Conservation (phyloP, 2,113 vertebrate genomes). For the Rostratula benghalensis region DNA sequence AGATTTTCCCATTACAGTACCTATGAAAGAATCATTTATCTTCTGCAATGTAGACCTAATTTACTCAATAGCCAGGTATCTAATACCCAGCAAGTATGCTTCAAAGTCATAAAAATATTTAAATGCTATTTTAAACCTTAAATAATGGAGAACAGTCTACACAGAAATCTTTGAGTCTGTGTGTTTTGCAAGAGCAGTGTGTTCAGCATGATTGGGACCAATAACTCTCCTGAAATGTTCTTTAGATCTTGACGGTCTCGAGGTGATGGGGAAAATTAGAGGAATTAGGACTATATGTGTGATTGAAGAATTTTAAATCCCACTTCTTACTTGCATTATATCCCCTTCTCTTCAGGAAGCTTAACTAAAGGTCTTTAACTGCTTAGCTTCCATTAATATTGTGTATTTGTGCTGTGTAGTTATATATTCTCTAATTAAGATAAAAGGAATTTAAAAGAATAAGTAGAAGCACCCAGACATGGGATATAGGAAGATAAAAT, state of each 20-base stretch:
- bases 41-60: background rate
- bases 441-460: background rate
- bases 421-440: background rate
- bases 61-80: background rate
- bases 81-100: background rate
- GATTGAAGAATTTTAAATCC: background rate
- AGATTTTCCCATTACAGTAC: background rate
- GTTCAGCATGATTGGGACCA: background rate
- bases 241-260: background rate
- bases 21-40: background rate
- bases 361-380: background rate
- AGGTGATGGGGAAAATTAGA: slow-evolving; percentile 3
- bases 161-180: background rate
- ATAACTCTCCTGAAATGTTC: background rate
- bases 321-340: background rate
- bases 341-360: background rate
- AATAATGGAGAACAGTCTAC: background rate
- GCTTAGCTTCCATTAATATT: background rate
- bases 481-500: background rate
- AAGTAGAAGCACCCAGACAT: background rate
- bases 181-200: background rate
- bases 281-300: background rate
- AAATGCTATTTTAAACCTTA: background rate
- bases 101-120: background rate
- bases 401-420: background rate